A percentile compares a stretch with the other conserved stretches of the same genome.
phyloP scores from a whole-genome alignment of 2,888 invertebrate genomes.

The Endotricha flammealis region DNA sequence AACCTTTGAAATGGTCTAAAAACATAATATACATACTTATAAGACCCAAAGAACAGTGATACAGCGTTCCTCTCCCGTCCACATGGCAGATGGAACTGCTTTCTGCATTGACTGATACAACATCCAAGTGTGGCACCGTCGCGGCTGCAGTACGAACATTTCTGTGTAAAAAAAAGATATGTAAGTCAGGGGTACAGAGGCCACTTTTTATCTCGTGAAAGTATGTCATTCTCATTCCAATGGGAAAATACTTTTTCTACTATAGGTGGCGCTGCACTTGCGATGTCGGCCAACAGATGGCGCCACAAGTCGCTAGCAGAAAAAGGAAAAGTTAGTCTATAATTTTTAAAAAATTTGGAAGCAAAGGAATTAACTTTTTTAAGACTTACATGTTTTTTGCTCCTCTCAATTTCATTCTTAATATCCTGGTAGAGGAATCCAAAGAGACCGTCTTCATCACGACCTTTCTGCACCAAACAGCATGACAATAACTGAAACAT shows the following conservation, averaged over 20 bases:
- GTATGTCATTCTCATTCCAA: too few species aligned
- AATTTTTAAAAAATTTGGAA: too few species aligned
- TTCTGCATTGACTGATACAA: slow-evolving; percentile 79
- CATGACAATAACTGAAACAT: slow-evolving; percentile 82
- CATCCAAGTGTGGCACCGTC: slow-evolving; percentile 86
- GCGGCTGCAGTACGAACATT: slow-evolving; percentile 82
- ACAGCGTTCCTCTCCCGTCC: slow-evolving; percentile 81
- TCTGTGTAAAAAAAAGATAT: too few species aligned
- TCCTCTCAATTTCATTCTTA: slow-evolving; percentile 79
- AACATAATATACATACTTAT: slow-evolving; percentile 47
- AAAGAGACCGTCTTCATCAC: slow-evolving; percentile 83
- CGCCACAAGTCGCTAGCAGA: too few species aligned
- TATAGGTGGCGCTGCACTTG: too few species aligned
- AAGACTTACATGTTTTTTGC: slow-evolving; percentile 79
- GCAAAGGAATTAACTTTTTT: too few species aligned
- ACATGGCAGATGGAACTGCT: slow-evolving; percentile 86
- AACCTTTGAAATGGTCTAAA: too few species aligned
- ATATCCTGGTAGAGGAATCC: slow-evolving; percentile 87
- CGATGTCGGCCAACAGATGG: too few species aligned
- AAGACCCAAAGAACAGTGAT: slow-evolving; percentile 81
- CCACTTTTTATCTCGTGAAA: too few species aligned
- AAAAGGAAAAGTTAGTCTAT: too few species aligned
- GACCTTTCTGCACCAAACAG: slow-evolving; percentile 82
- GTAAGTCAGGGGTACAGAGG: too few species aligned
- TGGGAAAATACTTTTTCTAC: too few species aligned